Conservation (phyloP, 2,113 vertebrate species). For the Lates calcarifer region DNA sequence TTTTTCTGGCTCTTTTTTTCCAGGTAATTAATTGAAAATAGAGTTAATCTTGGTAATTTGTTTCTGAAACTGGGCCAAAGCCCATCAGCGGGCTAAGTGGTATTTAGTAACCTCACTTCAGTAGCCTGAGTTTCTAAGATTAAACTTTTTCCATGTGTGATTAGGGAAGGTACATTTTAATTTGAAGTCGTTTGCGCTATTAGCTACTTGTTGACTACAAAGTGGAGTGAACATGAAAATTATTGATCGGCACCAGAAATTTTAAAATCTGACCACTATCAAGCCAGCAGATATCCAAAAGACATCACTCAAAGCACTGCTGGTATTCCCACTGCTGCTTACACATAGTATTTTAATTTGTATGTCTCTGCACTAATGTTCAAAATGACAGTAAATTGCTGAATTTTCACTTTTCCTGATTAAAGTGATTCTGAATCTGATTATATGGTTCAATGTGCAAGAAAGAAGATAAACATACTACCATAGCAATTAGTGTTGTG, state of each 20-base stretch:
- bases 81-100: slow-evolving; percentile 41
- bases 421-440: slow-evolving; percentile 36
- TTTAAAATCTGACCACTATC: not conserved
- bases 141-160: slow-evolving; percentile 8
- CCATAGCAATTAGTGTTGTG: slow-evolving; percentile 51
- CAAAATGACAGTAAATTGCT: slow-evolving; percentile 25
- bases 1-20: slow-evolving; percentile 25
- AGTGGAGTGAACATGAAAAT: not conserved
- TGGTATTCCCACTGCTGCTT: not conserved
- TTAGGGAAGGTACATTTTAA: slow-evolving; percentile 24
- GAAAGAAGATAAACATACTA: slow-evolving; percentile 37
- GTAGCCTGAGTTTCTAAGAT: slow-evolving; percentile 20
- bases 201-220: slow-evolving; percentile 26
- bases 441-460: slow-evolving; percentile 51
- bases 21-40: slow-evolving; percentile 58
- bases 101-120: slow-evolving; percentile 39
- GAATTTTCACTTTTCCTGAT: slow-evolving; percentile 14
- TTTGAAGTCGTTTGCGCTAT: not conserved
- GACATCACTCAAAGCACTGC: not conserved
- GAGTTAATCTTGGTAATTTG: slow-evolving; percentile 63
- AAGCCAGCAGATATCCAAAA: not conserved
- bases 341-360: not conserved
- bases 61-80: slow-evolving; percentile 53
- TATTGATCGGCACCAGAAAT: not conserved
- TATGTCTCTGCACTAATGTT: not conserved